Evolutionary conservation across 2,888 invertebrate species (phyloP).

Genomic region (Autographa gamma): DNA sequence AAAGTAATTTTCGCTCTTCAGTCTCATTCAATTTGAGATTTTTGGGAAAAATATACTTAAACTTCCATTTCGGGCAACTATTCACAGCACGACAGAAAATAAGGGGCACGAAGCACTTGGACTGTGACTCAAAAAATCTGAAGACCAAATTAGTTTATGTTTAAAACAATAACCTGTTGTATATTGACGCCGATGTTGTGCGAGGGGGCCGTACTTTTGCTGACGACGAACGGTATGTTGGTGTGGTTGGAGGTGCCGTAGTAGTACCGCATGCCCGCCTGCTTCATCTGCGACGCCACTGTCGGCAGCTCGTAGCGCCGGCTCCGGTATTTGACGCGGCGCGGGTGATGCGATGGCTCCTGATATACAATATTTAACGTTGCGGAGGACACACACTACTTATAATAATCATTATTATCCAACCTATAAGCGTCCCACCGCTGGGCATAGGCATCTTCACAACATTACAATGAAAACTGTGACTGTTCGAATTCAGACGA

Average conservation of each 20-base stretch:
- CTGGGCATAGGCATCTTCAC: too few species aligned
- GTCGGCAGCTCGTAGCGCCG: constrained; percentile 90
- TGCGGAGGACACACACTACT: not conserved
- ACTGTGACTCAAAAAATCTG: not conserved
- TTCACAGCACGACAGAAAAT: too few species aligned
- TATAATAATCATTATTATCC: too few species aligned
- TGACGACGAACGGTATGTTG: constrained; percentile 90
- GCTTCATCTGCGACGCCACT: constrained; percentile 91
- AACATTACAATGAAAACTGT: too few species aligned
- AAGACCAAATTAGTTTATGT: not conserved
- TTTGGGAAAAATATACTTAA: too few species aligned
- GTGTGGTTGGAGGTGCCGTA: constrained; percentile 77
- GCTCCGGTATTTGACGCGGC: constrained; percentile 73
- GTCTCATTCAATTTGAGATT: too few species aligned
- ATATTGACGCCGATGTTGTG: constrained; percentile 91
- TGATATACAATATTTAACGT: not conserved
- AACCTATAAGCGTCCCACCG: too few species aligned
- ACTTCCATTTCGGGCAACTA: too few species aligned
- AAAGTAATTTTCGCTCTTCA: too few species aligned
- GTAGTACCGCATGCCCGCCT: constrained; percentile 87
- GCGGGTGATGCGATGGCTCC: constrained; percentile 52
- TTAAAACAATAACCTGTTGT: constrained; percentile 83
- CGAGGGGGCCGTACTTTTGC: constrained; percentile 90
- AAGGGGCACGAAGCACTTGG: too few species aligned
- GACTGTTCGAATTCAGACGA: too few species aligned